phyloP scores from a whole-genome alignment of 1,140 invertebrate genomes.

The Centruroides vittatus region DNA sequence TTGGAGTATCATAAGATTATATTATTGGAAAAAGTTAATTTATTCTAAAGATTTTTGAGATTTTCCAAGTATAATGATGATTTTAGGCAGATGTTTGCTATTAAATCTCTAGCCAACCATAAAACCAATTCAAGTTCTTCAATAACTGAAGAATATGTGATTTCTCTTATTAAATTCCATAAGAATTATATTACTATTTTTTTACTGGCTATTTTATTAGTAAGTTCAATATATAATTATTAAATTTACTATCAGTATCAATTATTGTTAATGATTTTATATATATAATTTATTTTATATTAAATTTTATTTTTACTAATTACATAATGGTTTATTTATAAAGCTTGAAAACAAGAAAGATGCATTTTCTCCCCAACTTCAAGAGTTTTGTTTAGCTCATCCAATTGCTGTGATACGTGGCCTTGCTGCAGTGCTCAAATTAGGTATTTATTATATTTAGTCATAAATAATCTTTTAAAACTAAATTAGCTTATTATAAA shows the following conservation, averaged over 20 bases:
- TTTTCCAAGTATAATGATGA: too few species aligned
- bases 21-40: too few species aligned
- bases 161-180: too few species aligned
- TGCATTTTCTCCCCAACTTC: slow-evolving; percentile 86
- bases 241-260: background rate
- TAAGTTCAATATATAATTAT: too few species aligned
- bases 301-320: background rate
- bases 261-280: background rate
- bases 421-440: slow-evolving; percentile 79
- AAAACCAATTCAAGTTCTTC: too few species aligned
- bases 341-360: slow-evolving; percentile 89
- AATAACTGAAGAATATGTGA: too few species aligned
- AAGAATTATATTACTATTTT: too few species aligned
- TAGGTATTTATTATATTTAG: slow-evolving; percentile 36
- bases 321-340: slow-evolving; percentile 8
- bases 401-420: slow-evolving; percentile 92
- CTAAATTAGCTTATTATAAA: background rate
- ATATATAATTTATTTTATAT: background rate
- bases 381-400: slow-evolving; percentile 94
- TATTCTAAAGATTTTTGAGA: too few species aligned
- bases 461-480: background rate
- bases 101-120: too few species aligned
- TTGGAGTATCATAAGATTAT: too few species aligned
- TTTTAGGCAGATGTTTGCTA: too few species aligned
- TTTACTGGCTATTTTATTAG: too few species aligned